Percentiles rank a stretch among this genome's conserved stretches.
Evolutionary conservation across 1,140 invertebrate species (phyloP).

Genomic region (Samia ricini): DNA sequence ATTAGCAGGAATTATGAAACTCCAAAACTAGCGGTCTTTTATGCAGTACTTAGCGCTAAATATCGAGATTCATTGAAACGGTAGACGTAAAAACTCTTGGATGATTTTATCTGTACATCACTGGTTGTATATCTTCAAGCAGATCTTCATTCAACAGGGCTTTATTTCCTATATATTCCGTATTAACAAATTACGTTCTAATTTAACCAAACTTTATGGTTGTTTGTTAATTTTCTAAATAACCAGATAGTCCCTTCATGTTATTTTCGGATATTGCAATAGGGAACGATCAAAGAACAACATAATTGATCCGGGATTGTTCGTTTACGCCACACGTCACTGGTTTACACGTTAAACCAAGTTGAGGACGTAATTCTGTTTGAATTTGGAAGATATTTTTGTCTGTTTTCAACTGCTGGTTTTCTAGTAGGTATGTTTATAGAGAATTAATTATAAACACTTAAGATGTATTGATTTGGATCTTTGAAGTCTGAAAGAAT

Average conservation of each 20-base stretch:
- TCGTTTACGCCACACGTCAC: not conserved
- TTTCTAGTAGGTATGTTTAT: not conserved
- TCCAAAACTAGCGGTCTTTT: too few relatives aligned
- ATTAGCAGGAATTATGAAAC: too few relatives aligned
- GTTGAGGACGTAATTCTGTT: not conserved
- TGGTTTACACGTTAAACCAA: not conserved
- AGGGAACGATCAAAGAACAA: not conserved
- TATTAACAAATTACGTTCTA: too few relatives aligned
- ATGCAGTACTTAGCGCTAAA: too few relatives aligned
- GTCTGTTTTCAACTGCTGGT: too few relatives aligned
- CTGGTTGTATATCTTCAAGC: too few relatives aligned
- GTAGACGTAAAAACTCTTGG: too few relatives aligned
- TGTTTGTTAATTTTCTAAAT: not conserved
- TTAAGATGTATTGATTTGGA: not conserved
- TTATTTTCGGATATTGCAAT: slow-evolving; percentile 2
- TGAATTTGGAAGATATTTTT: not conserved
- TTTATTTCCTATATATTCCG: too few relatives aligned
- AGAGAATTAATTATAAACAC: not conserved
- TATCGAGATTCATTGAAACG: too few relatives aligned
- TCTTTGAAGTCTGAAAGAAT: not conserved
- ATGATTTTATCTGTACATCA: too few relatives aligned
- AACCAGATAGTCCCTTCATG: not conserved
- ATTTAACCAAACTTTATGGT: too few relatives aligned
- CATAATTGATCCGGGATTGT: not conserved
- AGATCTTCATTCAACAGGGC: too few relatives aligned